A percentile compares a stretch with the other conserved stretches of the same genome.
These are phyloP conservation scores for Dreissena rostriformis DNA, from an alignment of 1,140 invertebrate species.

Conservation along the genomic window DNA sequence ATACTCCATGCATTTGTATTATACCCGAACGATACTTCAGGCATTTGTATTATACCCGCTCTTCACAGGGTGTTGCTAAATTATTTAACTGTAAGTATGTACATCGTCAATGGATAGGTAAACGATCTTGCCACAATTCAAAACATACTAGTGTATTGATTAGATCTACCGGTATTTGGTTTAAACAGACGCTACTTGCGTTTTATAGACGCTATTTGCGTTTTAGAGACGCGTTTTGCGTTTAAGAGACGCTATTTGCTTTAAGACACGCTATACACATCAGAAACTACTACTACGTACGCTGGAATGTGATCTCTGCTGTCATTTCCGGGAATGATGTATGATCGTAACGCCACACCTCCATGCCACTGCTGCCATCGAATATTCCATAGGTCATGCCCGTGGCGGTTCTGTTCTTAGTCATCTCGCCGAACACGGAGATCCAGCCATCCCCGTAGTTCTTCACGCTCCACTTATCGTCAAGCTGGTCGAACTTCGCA, in stretches of 20 bases:
- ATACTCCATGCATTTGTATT: too few relatives aligned
- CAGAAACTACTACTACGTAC: neutral
- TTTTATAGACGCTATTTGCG: neutral
- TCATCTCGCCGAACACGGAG: conserved; percentile 24
- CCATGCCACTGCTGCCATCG: conserved; percentile 45
- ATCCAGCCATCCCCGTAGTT: conserved; percentile 50
- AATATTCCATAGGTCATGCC: conserved; percentile 31
- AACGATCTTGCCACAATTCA: neutral
- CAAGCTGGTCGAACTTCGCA: conserved; percentile 30
- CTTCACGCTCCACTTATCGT: conserved; percentile 28
- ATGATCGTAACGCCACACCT: conserved; percentile 50
- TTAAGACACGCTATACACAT: neutral
- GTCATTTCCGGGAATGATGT: conserved; percentile 23
- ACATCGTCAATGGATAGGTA: neutral
- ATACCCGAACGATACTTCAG: too few relatives aligned
- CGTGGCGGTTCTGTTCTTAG: conserved; percentile 24
- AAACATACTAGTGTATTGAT: too few relatives aligned
- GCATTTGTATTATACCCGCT: too few relatives aligned
- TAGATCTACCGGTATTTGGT: too few relatives aligned
- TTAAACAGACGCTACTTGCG: too few relatives aligned
- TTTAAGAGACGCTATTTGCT: neutral
- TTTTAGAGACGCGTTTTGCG: too few relatives aligned
- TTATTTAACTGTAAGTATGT: too few relatives aligned
- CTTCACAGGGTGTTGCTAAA: too few relatives aligned
- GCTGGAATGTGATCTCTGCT: conserved; percentile 45